Conservation (phyloP, 2,888 invertebrate species). For the Cistogaster globosa region DNA sequence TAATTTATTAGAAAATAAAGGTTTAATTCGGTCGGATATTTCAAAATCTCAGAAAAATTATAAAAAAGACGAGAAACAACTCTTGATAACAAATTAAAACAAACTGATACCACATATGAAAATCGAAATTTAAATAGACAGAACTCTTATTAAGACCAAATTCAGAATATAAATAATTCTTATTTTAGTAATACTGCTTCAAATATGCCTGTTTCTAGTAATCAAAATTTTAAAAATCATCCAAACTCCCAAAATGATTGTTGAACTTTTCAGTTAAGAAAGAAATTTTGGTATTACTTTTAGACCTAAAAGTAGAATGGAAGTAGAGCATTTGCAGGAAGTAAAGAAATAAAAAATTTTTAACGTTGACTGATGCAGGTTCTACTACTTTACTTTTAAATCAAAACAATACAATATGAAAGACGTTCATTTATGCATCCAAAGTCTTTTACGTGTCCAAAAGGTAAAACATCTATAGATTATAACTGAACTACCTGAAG, state of each 20-base stretch:
- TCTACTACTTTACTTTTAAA: slow-evolving; percentile 59
- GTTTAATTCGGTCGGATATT: neutral
- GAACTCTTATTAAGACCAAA: no score
- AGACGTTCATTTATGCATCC: slow-evolving; percentile 16
- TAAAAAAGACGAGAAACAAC: no score
- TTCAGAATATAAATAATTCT: no score
- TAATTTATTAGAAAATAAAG: neutral
- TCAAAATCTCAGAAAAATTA: no score
- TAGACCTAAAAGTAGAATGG: neutral
- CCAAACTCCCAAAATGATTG: neutral
- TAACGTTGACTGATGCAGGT: slow-evolving; percentile 55
- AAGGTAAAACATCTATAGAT: slow-evolving; percentile 44
- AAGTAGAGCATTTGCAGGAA: neutral
- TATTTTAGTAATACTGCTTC: no score
- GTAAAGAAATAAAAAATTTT: slow-evolving; percentile 29
- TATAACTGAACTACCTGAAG: slow-evolving; percentile 39
- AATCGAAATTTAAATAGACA: no score
- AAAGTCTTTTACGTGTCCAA: slow-evolving; percentile 38
- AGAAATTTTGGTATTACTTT: neutral
- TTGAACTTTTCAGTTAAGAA: neutral
- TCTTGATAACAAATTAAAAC: no score
- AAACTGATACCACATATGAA: no score
- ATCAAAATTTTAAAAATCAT: neutral
- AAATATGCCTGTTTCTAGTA: no score
- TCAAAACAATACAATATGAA: slow-evolving; percentile 41